phyloP scores from a whole-genome alignment of 2,797 vertebrate genomes.

The Sparidentex hasta region DNA sequence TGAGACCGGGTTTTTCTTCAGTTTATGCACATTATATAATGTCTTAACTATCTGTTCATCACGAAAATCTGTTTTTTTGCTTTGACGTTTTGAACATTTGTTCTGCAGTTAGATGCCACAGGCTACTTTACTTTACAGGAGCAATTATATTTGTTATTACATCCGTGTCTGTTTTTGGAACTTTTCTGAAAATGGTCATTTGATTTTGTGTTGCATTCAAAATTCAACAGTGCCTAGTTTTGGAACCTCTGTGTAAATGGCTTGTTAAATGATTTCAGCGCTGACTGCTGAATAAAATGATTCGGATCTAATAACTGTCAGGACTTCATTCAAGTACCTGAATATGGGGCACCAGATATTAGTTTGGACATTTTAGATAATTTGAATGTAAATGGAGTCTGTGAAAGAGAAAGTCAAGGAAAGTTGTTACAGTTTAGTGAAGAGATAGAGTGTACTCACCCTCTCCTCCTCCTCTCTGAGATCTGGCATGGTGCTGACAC shows the following conservation, averaged over 20 bases:
- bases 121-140: background rate
- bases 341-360: background rate
- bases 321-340: background rate
- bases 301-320: background rate
- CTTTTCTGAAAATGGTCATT: constrained; percentile 11
- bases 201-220: background rate
- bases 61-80: constrained; percentile 23
- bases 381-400: constrained; percentile 13
- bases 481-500: constrained; percentile 98
- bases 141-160: background rate
- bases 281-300: background rate
- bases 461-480: constrained; percentile 94
- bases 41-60: constrained; percentile 16
- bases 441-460: constrained; percentile 86
- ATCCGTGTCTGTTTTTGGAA: constrained; percentile 1
- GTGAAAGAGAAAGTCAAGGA: background rate
- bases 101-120: background rate
- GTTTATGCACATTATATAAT: constrained; percentile 8
- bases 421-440: background rate
- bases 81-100: background rate
- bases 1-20: constrained; percentile 24
- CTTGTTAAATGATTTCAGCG: background rate
- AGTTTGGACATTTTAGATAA: constrained; percentile 6
- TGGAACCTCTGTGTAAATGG: background rate
- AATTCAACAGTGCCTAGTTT: background rate